phyloP scores from a whole-genome alignment of 2,888 invertebrate species.

The Rotaria sp. region DNA sequence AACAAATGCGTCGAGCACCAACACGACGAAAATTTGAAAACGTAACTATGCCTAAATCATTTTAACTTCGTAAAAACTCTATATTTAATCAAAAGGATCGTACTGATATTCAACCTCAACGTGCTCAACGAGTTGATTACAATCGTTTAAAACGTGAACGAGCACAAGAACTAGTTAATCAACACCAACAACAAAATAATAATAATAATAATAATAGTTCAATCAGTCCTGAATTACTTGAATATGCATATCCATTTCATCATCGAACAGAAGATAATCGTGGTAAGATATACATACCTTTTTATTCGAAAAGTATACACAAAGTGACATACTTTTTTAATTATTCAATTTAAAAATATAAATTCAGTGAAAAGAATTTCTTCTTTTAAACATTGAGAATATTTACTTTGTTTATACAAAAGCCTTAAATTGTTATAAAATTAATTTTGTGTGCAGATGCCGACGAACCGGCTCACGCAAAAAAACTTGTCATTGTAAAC shows the following conservation, averaged over 20 bases:
- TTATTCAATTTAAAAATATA: too few relatives aligned
- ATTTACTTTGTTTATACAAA: not conserved
- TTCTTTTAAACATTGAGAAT: too few relatives aligned
- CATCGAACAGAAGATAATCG: not conserved
- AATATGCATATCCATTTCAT: not conserved
- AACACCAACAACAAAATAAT: not conserved
- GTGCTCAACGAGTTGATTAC: not conserved
- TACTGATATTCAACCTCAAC: not conserved
- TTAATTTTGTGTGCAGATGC: not conserved
- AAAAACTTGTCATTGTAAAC: not conserved
- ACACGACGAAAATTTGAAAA: constrained; percentile 5
- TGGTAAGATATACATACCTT: not conserved
- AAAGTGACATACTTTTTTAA: not conserved
- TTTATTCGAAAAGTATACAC: not conserved
- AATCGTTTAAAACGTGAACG: constrained; percentile 16
- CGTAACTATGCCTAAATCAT: too few relatives aligned
- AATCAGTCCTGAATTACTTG: not conserved
- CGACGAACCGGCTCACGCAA: not conserved
- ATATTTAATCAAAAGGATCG: not conserved
- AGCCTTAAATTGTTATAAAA: not conserved
- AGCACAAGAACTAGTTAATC: not conserved
- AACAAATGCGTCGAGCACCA: not conserved
- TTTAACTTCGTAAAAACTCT: too few relatives aligned
- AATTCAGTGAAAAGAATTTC: too few relatives aligned
- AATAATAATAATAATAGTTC: not conserved